Percentiles rank a stretch among this genome's conserved stretches.
Evolutionary conservation across 2,113 vertebrate species (phyloP).

Genomic region (Pomatorhinus ruficollis): DNA sequence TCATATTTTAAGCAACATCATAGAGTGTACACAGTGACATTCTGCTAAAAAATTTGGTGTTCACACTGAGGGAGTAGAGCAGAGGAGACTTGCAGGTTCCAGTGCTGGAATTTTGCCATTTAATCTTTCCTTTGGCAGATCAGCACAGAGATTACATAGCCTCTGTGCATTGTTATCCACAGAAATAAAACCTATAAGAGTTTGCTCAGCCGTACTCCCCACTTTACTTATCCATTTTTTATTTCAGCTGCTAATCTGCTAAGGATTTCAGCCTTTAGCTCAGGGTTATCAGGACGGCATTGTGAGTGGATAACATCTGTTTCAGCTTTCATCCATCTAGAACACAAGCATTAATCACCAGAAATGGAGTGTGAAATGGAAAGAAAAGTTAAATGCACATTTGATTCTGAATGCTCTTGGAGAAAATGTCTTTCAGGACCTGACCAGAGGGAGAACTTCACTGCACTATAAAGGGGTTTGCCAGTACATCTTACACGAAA

Average conservation of each 20-base stretch:
- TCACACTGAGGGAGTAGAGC: neutral
- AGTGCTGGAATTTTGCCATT: constrained; percentile 42
- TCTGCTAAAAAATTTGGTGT: neutral
- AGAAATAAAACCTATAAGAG: constrained; percentile 12
- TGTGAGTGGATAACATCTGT: constrained; percentile 58
- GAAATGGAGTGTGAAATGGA: constrained; percentile 64
- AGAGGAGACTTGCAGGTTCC: neutral
- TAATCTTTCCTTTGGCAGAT: constrained; percentile 56
- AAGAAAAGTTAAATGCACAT: constrained; percentile 30
- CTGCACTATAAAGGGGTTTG: neutral
- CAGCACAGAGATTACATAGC: neutral
- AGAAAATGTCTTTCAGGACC: neutral
- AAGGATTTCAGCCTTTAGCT: constrained; percentile 55
- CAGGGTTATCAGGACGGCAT: constrained; percentile 33
- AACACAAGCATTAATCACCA: constrained; percentile 53
- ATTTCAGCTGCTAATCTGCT: constrained; percentile 51
- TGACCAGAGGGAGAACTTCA: neutral
- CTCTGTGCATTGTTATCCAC: constrained; percentile 17
- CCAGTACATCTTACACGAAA: neutral
- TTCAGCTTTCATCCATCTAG: constrained; percentile 49
- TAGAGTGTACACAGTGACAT: neutral
- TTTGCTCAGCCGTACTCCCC: neutral
- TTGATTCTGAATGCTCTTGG: neutral
- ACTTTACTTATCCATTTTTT: constrained; percentile 40
- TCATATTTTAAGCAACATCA: neutral